Base-by-base conservation (phyloP, 2,113 vertebrate genomes). In the Laticauda laticaudata region DNA sequence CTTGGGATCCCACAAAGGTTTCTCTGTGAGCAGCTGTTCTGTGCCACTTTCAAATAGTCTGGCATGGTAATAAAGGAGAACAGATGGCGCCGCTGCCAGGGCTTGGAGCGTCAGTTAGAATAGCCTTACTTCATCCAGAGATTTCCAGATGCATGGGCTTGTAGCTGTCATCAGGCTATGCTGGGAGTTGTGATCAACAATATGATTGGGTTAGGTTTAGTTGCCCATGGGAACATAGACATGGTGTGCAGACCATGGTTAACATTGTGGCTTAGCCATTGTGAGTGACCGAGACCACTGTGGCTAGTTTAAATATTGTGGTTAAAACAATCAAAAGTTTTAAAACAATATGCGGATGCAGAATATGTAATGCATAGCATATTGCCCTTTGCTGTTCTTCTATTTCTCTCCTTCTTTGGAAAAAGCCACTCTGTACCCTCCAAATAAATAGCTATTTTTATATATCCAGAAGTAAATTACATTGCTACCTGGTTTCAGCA, bases 31-130 rank as follows among this genome's bases (percentile, higher is more conserved):
- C 91, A 92, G 81, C 51, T 94, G 75, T 81, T 54, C 81, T 90
- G 88, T 53, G 15, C 75, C 48, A 51, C 51, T 93, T 64, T 26
- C 75, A 94, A 93, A 93, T 90, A 88, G 48, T 90, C 14, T 3
- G 2, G 51, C n/a, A 87, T 64, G 51, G 21, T 88, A 95, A n/a
- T 53, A 89, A 93, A 91, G 90, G 88, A 3, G 51, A 93, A 39
- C 91, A 94, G 90, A 86, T 92, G 86, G 61, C 39, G n/a, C 88
- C 55, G 23, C 39, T 45, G 93, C 87, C 91, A 95, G 88, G 87
- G 87, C 86, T n/a, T 45, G 15, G 57, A 92, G 91, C 92, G 26
- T 88, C 91, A 57, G 87, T 94, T 94, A 64, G 92, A 94, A 55
- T 21, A 43, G 34, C 18, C 20, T 21, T 43, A 20, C 75, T 3